These are phyloP conservation scores for Tetragonisca angustula DNA, from an alignment of 2,888 invertebrate species.

Conservation along the genomic window DNA sequence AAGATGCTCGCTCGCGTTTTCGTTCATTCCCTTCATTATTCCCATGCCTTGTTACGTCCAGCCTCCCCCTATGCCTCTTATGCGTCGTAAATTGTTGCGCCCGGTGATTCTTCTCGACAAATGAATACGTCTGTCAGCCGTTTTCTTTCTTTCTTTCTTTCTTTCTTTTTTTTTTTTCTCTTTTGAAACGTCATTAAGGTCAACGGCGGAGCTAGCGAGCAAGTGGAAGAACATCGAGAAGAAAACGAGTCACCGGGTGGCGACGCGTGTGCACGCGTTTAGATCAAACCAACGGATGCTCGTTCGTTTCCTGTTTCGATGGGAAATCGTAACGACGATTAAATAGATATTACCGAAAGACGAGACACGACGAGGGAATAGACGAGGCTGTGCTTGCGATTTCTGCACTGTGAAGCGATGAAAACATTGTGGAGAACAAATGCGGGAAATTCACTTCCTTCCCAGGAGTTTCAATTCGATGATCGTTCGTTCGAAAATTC, in stretches of 20 bases:
- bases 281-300: too few relatives aligned
- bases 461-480: too few relatives aligned
- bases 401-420: too few relatives aligned
- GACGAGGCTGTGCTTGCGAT: too few relatives aligned
- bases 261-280: neutral
- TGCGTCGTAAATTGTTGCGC: neutral
- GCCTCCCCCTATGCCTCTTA: neutral
- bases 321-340: too few relatives aligned
- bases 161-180: too few relatives aligned
- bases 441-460: too few relatives aligned
- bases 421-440: too few relatives aligned
- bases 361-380: too few relatives aligned
- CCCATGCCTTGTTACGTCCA: constrained; percentile 3
- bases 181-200: neutral
- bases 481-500: too few relatives aligned
- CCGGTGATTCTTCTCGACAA: neutral
- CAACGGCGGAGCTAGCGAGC: neutral
- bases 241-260: neutral
- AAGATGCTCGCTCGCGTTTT: constrained; percentile 25
- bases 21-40: constrained; percentile 29
- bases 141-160: neutral
- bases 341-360: too few relatives aligned
- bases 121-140: neutral
- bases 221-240: neutral
- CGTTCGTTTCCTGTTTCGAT: too few relatives aligned